phyloP scores from a whole-genome alignment of 2,113 vertebrate species.

The Myrmecophaga tridactyla region DNA sequence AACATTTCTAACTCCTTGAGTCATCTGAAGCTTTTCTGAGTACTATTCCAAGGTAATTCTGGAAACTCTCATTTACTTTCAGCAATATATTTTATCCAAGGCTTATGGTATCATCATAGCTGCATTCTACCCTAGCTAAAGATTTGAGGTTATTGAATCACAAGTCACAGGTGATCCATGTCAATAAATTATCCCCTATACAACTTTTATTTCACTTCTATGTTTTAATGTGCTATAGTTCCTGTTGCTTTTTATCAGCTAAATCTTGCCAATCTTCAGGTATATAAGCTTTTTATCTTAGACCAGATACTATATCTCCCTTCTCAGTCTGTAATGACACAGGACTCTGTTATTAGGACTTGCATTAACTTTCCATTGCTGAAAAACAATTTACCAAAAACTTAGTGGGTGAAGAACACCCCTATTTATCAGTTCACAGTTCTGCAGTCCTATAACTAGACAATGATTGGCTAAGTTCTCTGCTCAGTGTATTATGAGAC shows the following conservation, averaged over 20 bases:
- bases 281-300: not conserved
- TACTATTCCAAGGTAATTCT: not conserved
- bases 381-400: not conserved
- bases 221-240: not conserved
- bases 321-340: not conserved
- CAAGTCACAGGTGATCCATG: not conserved
- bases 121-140: not conserved
- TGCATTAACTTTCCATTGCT: not conserved
- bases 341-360: not conserved
- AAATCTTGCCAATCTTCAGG: not conserved
- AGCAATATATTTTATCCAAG: not conserved
- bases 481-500: not conserved
- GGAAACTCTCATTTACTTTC: not conserved
- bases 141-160: not conserved
- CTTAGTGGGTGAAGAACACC: not conserved
- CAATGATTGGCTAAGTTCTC: not conserved
- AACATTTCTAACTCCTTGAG: not conserved
- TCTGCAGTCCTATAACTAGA: not conserved
- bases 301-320: not conserved
- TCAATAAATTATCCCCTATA: too few relatives aligned
- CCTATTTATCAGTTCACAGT: not conserved
- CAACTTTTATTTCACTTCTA: too few relatives aligned
- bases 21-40: not conserved
- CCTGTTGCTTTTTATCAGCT: not conserved
- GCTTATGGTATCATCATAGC: not conserved